Base-by-base conservation (phyloP, 2,113 vertebrate genomes). In the Nycticryphes semicollaris region DNA sequence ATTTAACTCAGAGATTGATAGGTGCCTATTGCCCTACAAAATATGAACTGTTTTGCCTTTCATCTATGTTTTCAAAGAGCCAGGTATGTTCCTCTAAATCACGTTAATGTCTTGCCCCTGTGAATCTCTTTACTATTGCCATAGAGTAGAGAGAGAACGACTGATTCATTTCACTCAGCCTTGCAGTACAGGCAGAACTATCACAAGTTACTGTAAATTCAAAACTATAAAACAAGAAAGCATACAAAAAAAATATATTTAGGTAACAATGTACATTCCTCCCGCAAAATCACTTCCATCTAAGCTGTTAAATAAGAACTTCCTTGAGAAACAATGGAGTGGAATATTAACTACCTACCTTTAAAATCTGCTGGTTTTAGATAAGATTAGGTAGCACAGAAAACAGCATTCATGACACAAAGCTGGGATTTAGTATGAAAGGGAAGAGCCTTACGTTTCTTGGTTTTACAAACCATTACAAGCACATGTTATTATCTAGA, bases 321-420 rank as follows among this genome's bases (percentile, higher is more conserved):
- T 87, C 56, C 77, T 80, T 89, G 76, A 23, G 45, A 77, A 78
- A 87, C 23, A 77, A 87, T 67, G 7, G 21, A 85, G 10, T 18
- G 9, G 28, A 97, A 92, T 37, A 64, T n/a, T 90, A 89, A 59
- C 82, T 84, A 85, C 30, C 77, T 96, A 94, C 93, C 84, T 96
- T 97, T 81, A 97, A 97, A 97, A 98, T 92, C 85, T 57, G n/a
- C 68, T 94, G 57, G 87, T 96, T 53, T 97, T 96, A 96, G 41
- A 62, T 18, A 84, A 94, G 87, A 97, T 95, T 95, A 96, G 53
- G 62, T 93, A 94, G 97, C 89, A 96, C 95, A 94, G 83, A 95
- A 96, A 97, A 95, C 7, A 95, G 57, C 67, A 93, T 76, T 90
- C 51, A 33, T 60, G 68, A 91, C 75, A 97, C 75, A 97, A 96